phyloP scores from a whole-genome alignment of 2,888 invertebrate species.

The Heteromurus nitidus region DNA sequence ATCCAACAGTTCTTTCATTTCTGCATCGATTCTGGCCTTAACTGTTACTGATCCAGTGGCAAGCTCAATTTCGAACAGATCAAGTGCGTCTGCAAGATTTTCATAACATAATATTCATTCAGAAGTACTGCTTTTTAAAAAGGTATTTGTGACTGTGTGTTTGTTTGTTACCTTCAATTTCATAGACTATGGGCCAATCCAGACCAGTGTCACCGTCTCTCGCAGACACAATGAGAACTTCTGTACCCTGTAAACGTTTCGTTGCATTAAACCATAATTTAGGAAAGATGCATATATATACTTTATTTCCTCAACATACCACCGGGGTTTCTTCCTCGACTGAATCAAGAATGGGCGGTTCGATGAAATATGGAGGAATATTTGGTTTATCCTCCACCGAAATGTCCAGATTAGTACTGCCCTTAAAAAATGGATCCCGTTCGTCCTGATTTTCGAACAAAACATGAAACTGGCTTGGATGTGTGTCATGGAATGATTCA shows the following conservation, averaged over 20 bases:
- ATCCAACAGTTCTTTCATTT: slow-evolving; percentile 7
- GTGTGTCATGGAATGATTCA: too few species aligned
- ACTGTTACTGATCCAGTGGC: slow-evolving; percentile 24
- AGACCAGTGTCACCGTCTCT: slow-evolving; percentile 46
- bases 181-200: slow-evolving; percentile 41
- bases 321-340: slow-evolving; percentile 8
- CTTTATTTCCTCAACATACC: slow-evolving; percentile 8
- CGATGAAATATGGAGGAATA: slow-evolving; percentile 40
- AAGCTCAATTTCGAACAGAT: slow-evolving; percentile 26
- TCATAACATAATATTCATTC: neutral
- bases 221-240: slow-evolving; percentile 13
- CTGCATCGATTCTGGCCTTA: slow-evolving; percentile 34
- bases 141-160: too few species aligned
- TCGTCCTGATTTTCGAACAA: too few species aligned
- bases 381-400: slow-evolving; percentile 43
- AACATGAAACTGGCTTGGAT: too few species aligned
- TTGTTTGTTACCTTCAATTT: slow-evolving; percentile 3
- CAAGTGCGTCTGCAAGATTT: neutral
- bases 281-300: too few species aligned
- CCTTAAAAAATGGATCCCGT: too few species aligned
- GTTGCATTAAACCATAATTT: too few species aligned
- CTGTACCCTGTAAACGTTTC: neutral
- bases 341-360: slow-evolving; percentile 11
- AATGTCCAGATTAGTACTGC: too few species aligned
- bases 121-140: neutral